phyloP scores from a whole-genome alignment of 1,140 invertebrate genomes.

The Zelostemma sp. region DNA sequence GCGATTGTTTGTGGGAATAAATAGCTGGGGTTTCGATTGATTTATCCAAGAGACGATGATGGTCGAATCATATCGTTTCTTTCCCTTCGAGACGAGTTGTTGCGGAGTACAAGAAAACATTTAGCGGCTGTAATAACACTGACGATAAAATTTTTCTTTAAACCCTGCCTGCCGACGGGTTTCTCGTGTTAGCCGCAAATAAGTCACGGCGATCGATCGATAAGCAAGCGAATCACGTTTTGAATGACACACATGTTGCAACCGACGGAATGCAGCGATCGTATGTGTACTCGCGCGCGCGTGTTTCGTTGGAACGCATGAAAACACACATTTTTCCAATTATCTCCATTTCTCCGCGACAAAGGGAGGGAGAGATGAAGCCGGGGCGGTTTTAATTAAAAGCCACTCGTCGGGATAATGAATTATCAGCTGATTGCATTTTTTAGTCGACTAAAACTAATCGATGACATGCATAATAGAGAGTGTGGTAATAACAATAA shows the following conservation, averaged over 20 bases:
- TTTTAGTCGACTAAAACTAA: no score
- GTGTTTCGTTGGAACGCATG: slow-evolving; percentile 52
- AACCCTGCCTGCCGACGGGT: slow-evolving; percentile 41
- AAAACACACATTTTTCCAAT: slow-evolving; percentile 37
- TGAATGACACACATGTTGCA: slow-evolving; percentile 69
- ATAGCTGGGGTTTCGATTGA: no score
- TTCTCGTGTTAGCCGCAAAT: slow-evolving; percentile 58
- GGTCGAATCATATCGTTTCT: no score
- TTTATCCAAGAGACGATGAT: no score
- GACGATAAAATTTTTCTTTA: slow-evolving; percentile 49
- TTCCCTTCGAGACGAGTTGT: slow-evolving; percentile 6
- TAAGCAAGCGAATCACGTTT: slow-evolving; percentile 68
- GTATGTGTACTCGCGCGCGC: slow-evolving; percentile 53
- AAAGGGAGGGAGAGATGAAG: neutral
- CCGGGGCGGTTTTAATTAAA: neutral
- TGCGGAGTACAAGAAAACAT: slow-evolving; percentile 39
- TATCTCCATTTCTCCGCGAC: neutral
- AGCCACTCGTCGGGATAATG: neutral
- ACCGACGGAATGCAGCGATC: slow-evolving; percentile 65
- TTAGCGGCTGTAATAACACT: slow-evolving; percentile 43
- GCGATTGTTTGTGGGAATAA: no score
- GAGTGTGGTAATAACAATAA: neutral
- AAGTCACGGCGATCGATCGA: slow-evolving; percentile 62
- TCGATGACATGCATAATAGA: no score
- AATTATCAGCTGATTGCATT: neutral